Evolutionary conservation across 2,888 invertebrate species (phyloP).

Genomic region (Brachyopa scutellaris): DNA sequence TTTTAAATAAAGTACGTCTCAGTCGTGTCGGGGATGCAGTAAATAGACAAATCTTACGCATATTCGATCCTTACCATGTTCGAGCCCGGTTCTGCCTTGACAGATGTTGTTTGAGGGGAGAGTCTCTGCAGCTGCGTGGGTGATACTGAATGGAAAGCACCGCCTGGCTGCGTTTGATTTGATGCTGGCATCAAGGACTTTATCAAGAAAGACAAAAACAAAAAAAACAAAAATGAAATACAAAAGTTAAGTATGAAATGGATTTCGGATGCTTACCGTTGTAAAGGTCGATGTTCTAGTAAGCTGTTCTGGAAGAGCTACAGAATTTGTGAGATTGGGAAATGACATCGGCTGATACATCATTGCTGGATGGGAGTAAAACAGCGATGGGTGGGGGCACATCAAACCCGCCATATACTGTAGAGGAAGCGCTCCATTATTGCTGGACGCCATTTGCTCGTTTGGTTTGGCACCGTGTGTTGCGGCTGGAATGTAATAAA

Average conservation of each 20-base stretch:
- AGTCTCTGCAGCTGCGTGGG: slow-evolving; percentile 77
- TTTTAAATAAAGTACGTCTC: not conserved
- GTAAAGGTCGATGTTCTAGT: slow-evolving; percentile 61
- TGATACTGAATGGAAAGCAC: slow-evolving; percentile 78
- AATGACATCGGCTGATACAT: slow-evolving; percentile 85
- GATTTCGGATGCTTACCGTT: slow-evolving; percentile 55
- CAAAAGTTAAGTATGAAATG: not conserved
- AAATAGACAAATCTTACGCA: not conserved
- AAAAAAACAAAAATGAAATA: not conserved
- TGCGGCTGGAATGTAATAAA: slow-evolving; percentile 84
- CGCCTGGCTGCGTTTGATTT: slow-evolving; percentile 74
- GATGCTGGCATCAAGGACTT: slow-evolving; percentile 76
- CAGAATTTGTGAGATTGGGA: slow-evolving; percentile 79
- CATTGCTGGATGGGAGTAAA: slow-evolving; percentile 84
- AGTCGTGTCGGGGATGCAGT: slow-evolving; percentile 1
- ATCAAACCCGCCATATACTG: slow-evolving; percentile 86
- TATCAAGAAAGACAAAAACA: slow-evolving; percentile 46
- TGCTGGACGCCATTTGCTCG: slow-evolving; percentile 3
- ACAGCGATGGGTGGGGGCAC: slow-evolving; percentile 84
- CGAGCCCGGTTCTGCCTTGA: slow-evolving; percentile 80
- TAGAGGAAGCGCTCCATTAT: slow-evolving; percentile 81
- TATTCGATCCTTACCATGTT: slow-evolving; percentile 76
- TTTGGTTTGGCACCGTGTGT: slow-evolving; percentile 75
- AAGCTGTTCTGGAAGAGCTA: slow-evolving; percentile 74
- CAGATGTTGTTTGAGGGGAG: slow-evolving; percentile 79